Conservation (phyloP, 1,140 invertebrate genomes). For the Latrodectus geometricus region DNA sequence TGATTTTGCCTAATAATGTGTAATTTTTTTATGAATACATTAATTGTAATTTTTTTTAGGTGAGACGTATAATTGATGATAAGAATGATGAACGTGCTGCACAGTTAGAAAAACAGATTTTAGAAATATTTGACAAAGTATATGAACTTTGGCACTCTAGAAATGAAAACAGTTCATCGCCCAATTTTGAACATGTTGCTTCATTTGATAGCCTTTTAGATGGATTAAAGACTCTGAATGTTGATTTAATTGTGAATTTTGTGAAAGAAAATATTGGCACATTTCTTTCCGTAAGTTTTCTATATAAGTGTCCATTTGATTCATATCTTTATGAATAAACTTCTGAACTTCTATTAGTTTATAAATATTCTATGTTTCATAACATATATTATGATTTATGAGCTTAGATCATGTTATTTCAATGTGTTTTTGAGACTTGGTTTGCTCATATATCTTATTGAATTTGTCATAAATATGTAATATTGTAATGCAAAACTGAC, state of each 20-base stretch:
- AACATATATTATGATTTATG: too few species aligned
- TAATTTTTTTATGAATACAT: too few species aligned
- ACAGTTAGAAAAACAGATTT: slow-evolving; percentile 88
- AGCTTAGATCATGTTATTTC: too few species aligned
- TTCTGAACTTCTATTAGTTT: background rate
- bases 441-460: too few species aligned
- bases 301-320: background rate
- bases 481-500: too few species aligned
- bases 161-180: slow-evolving; percentile 70
- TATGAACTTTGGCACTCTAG: slow-evolving; percentile 90
- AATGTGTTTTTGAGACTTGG: too few species aligned
- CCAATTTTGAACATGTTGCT: slow-evolving; percentile 67
- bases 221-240: slow-evolving; percentile 82
- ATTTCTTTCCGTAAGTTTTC: slow-evolving; percentile 79
- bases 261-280: slow-evolving; percentile 93
- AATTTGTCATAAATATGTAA: too few species aligned
- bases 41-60: slow-evolving; percentile 69
- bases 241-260: slow-evolving; percentile 82
- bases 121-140: slow-evolving; percentile 92
- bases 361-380: background rate
- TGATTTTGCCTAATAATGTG: too few species aligned
- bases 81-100: slow-evolving; percentile 84
- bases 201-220: slow-evolving; percentile 81
- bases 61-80: slow-evolving; percentile 82
- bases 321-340: background rate